These are phyloP conservation scores for Drosophila testacea DNA, from an alignment of 2,888 invertebrate species.

Conservation along the genomic window DNA sequence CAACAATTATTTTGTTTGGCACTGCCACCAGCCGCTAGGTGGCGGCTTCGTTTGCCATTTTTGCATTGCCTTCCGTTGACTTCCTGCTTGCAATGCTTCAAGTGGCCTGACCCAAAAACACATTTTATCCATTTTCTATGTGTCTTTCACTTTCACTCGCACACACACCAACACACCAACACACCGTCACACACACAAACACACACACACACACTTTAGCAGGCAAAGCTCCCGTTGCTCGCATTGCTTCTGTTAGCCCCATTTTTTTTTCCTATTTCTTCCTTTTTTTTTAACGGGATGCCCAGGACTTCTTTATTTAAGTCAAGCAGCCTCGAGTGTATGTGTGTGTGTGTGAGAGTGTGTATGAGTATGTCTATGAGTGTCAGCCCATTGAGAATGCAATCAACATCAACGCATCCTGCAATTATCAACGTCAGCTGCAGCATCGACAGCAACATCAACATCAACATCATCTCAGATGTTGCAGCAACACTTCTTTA, in stretches of 20 bases:
- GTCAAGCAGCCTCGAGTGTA: slow-evolving; percentile 71
- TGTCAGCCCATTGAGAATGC: slow-evolving; percentile 67
- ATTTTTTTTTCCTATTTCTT: slow-evolving; percentile 51
- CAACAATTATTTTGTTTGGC: slow-evolving; percentile 69
- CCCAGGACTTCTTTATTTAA: slow-evolving; percentile 78
- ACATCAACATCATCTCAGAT: slow-evolving; percentile 27
- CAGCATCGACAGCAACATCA: slow-evolving; percentile 41
- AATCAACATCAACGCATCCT: slow-evolving; percentile 81
- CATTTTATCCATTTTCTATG: slow-evolving; percentile 72
- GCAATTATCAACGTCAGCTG: slow-evolving; percentile 75
- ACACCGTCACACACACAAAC: slow-evolving; percentile 18
- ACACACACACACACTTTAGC: slow-evolving; percentile 11
- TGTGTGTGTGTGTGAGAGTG: slow-evolving; percentile 14
- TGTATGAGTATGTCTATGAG: slow-evolving; percentile 20
- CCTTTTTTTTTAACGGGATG: slow-evolving; percentile 58
- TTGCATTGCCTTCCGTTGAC: slow-evolving; percentile 44
- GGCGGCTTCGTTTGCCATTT: slow-evolving; percentile 46
- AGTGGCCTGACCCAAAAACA: slow-evolving; percentile 83
- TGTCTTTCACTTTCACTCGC: slow-evolving; percentile 80
- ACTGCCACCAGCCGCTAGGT: slow-evolving; percentile 14
- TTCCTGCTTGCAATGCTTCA: slow-evolving; percentile 69
- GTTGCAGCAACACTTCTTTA: slow-evolving; percentile 32
- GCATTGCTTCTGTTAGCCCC: slow-evolving; percentile 73
- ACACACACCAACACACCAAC: slow-evolving; percentile 15
- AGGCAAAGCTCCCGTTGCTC: slow-evolving; percentile 36